Conservation (phyloP, 1,140 invertebrate species). For the Acyrthosiphon pisum region DNA sequence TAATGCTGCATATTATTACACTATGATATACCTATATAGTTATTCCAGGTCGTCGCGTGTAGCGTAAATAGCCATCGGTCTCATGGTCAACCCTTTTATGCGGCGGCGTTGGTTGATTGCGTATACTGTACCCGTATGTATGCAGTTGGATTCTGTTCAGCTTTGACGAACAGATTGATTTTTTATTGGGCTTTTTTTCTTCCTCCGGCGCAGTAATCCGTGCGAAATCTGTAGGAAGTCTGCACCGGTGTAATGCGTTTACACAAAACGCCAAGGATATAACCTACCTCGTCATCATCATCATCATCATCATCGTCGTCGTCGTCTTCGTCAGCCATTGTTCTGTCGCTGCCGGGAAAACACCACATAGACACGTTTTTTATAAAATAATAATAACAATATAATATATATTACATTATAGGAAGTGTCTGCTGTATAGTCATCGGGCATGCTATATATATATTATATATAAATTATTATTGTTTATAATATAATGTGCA, state of each 20-base stretch:
- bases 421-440: not conserved
- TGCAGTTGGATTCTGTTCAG: not conserved
- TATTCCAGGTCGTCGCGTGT: not conserved
- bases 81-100: constrained; percentile 50
- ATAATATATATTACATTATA: not conserved
- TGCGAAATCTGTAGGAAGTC: constrained; percentile 30
- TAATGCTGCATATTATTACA: not conserved
- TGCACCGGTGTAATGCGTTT: not conserved
- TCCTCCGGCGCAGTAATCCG: not conserved
- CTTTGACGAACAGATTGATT: constrained; percentile 48
- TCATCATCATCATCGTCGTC: too few species aligned
- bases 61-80: not conserved
- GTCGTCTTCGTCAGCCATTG: not conserved
- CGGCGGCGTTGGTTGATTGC: not conserved
- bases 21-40: not conserved
- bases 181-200: constrained; percentile 44
- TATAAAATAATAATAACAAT: constrained; percentile 1
- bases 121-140: not conserved
- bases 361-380: not conserved
- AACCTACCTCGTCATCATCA: not conserved
- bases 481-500: not conserved
- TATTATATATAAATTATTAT: not conserved
- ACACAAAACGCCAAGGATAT: constrained; percentile 43
- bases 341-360: not conserved
- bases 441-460: not conserved